Conservation (phyloP, 2,113 vertebrate genomes). For the Dissostichus mawsoni region DNA sequence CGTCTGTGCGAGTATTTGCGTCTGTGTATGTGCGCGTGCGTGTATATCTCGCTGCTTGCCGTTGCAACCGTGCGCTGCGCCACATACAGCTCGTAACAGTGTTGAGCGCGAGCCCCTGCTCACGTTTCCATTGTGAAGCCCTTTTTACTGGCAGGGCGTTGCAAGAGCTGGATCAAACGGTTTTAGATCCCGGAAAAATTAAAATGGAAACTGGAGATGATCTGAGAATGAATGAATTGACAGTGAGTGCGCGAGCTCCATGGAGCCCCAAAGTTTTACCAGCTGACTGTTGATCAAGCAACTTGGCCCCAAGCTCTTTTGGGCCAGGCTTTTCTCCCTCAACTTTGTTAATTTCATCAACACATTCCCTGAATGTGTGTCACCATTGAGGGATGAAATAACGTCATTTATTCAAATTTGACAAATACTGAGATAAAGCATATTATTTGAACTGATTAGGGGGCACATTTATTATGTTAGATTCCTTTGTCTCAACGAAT, state of each 20-base stretch:
- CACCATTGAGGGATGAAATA: not conserved
- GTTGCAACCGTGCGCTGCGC: constrained; percentile 27
- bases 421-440: not conserved
- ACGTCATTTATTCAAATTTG: not conserved
- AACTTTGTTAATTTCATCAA: not conserved
- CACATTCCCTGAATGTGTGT: not conserved
- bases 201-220: constrained; percentile 93
- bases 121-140: constrained; percentile 92
- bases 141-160: constrained; percentile 90
- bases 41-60: not conserved
- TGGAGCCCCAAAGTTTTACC: constrained; percentile 74
- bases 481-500: not conserved
- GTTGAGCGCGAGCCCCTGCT: constrained; percentile 70
- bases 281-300: constrained; percentile 10
- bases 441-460: not conserved
- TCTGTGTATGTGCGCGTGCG: not conserved
- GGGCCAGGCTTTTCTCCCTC: not conserved
- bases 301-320: not conserved
- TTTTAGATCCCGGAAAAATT: constrained; percentile 89
- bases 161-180: constrained; percentile 94
- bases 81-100: constrained; percentile 50
- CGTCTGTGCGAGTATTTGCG: not conserved
- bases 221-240: constrained; percentile 88
- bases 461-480: not conserved
- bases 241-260: constrained; percentile 86